phyloP scores from a whole-genome alignment of 2,888 invertebrate genomes.

The Nymphalis urticae region DNA sequence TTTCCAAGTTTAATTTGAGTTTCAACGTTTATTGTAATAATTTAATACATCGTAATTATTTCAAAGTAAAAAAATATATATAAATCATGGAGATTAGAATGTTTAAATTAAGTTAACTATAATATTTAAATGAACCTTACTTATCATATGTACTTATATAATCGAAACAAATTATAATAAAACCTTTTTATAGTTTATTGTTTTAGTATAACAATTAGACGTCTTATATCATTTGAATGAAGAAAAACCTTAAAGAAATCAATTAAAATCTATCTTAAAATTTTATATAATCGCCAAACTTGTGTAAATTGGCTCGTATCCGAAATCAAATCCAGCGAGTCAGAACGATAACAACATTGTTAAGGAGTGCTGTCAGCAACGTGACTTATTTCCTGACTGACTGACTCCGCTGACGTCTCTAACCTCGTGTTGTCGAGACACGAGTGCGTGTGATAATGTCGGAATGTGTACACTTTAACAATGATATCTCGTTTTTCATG shows the following conservation, averaged over 20 bases:
- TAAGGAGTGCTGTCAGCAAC: constrained; percentile 13
- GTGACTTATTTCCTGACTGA: constrained; percentile 28
- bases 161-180: too few species aligned
- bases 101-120: neutral
- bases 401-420: constrained; percentile 12
- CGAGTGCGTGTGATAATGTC: constrained; percentile 2
- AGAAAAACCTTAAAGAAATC: too few species aligned
- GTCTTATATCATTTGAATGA: too few species aligned
- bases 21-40: neutral
- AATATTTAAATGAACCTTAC: too few species aligned
- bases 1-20: neutral
- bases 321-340: constrained; percentile 9
- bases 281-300: neutral
- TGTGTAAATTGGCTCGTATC: constrained; percentile 12
- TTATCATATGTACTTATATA: too few species aligned
- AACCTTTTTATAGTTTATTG: too few species aligned
- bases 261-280: neutral
- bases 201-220: too few species aligned
- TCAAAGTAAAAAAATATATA: neutral
- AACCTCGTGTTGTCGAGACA: constrained; percentile 2
- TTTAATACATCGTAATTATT: neutral
- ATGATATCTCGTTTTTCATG: too few species aligned
- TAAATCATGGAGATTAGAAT: neutral
- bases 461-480: neutral
- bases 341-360: constrained; percentile 17